Percentiles rank a stretch among this genome's conserved stretches.
These are phyloP conservation scores for Lasius fuliginosus DNA, from an alignment of 2,888 invertebrate genomes.

Conservation along the genomic window DNA sequence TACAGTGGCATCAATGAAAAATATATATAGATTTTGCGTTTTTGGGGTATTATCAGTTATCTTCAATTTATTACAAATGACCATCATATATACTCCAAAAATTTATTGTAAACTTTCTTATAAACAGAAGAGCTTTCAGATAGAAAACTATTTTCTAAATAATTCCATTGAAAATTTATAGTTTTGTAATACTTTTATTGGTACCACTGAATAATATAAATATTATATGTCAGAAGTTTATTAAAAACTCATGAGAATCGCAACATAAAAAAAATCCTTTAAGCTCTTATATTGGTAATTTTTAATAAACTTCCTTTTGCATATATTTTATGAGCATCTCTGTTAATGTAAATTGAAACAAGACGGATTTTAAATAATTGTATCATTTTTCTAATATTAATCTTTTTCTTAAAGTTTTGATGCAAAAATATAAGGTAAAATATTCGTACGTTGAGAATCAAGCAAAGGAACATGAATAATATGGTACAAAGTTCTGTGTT, in stretches of 20 bases:
- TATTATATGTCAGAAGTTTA: neutral
- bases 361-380: neutral
- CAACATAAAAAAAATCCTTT: neutral
- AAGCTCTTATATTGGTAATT: neutral
- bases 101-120: neutral
- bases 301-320: neutral
- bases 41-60: neutral
- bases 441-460: neutral
- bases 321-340: neutral
- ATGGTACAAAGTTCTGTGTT: neutral
- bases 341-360: neutral
- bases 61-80: neutral
- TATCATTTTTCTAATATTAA: neutral
- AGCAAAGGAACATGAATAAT: neutral
- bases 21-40: neutral
- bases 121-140: neutral
- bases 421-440: neutral
- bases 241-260: slow-evolving; percentile 2
- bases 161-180: neutral
- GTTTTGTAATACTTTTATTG: neutral
- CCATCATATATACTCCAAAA: slow-evolving; percentile 4
- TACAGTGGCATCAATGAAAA: neutral
- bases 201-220: neutral
- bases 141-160: neutral
- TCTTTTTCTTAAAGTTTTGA: neutral